phyloP scores from a whole-genome alignment of 2,113 vertebrate species.

The Aegotheles bennettii region DNA sequence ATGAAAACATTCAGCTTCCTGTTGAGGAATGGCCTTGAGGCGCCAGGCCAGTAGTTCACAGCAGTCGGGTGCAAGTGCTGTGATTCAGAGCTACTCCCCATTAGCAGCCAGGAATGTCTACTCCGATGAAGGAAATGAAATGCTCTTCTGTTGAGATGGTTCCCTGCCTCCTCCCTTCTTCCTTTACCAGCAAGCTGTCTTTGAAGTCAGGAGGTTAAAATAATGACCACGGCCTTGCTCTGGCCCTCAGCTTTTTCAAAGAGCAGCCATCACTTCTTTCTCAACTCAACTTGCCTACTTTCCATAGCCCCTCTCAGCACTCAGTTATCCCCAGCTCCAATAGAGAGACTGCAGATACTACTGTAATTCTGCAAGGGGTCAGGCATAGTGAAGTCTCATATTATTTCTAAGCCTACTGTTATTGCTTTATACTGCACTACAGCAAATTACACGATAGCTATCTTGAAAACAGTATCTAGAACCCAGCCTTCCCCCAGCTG shows the following conservation, averaged over 20 bases:
- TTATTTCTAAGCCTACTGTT: background rate
- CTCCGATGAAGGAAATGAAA: conserved; percentile 81
- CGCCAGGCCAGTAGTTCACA: conserved; percentile 76
- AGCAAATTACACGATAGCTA: background rate
- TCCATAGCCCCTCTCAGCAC: background rate
- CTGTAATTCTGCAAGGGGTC: background rate
- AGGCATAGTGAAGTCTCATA: background rate
- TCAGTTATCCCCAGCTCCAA: background rate
- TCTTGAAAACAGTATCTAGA: background rate
- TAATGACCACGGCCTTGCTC: conserved; percentile 71
- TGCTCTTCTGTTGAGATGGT: conserved; percentile 78
- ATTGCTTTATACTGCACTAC: background rate
- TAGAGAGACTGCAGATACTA: background rate
- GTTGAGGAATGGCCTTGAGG: conserved; percentile 78
- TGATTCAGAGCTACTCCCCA: conserved; percentile 81
- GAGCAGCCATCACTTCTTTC: conserved; percentile 65
- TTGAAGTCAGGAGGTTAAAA: conserved; percentile 87
- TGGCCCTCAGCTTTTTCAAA: conserved; percentile 58
- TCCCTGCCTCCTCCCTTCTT: conserved; percentile 44
- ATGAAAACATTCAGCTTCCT: conserved; percentile 86
- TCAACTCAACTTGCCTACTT: background rate
- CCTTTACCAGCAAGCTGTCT: conserved; percentile 52
- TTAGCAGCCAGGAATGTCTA: conserved; percentile 78
- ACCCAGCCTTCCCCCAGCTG: background rate
- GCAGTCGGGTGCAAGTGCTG: conserved; percentile 76